Evolutionary conservation across 2,888 invertebrate species (phyloP).

Genomic region (Troilus luridus): DNA sequence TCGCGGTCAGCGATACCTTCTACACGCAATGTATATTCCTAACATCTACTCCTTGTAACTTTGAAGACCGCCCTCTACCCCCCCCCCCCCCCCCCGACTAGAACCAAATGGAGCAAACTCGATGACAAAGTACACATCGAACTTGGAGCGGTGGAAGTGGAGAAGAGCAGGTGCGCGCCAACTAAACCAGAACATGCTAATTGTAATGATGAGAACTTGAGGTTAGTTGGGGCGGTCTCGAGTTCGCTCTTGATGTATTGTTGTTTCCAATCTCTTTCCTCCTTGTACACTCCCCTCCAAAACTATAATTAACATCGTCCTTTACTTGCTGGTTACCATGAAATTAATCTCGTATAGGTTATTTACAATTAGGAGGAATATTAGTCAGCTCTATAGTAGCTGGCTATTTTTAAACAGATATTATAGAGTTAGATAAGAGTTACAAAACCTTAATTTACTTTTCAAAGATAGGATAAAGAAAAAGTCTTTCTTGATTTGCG

Average conservation of each 20-base stretch:
- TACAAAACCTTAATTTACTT: no score
- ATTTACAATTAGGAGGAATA: neutral
- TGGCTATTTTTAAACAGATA: neutral
- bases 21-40: no score
- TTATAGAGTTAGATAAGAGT: no score
- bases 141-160: neutral
- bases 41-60: neutral
- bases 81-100: neutral
- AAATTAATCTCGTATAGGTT: neutral
- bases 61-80: neutral
- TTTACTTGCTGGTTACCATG: neutral
- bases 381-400: neutral
- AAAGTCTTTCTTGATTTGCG: no score
- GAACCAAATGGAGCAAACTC: neutral
- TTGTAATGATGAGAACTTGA: neutral
- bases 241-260: neutral
- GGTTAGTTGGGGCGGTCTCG: neutral
- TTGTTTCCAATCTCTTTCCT: neutral
- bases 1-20: no score
- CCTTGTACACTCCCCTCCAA: neutral
- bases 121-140: neutral
- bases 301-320: neutral
- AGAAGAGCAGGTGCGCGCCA: neutral
- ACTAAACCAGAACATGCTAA: conserved; percentile 9
- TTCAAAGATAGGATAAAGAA: no score